phyloP scores from a whole-genome alignment of 2,797 vertebrate species.

The Spinus pinus region DNA sequence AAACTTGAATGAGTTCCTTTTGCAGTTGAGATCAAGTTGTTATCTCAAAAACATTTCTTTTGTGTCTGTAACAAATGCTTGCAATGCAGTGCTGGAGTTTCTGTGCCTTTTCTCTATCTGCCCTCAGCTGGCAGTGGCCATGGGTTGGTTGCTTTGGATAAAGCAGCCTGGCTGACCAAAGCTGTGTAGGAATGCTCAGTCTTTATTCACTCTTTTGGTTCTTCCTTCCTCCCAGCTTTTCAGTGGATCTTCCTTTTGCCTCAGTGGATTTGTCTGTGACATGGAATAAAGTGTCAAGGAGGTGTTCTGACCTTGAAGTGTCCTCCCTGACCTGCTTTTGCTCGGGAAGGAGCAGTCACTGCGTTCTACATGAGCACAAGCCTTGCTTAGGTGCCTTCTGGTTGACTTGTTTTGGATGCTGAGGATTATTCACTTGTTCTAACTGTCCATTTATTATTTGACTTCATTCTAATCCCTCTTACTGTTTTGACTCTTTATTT shows the following conservation, averaged over 20 bases:
- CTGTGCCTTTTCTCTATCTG: background rate
- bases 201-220: background rate
- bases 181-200: background rate
- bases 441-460: background rate
- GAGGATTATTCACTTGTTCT: background rate
- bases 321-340: background rate
- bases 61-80: background rate
- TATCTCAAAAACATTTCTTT: background rate
- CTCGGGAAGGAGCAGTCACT: background rate
- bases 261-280: background rate
- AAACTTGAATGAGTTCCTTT: background rate
- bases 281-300: background rate
- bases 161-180: background rate
- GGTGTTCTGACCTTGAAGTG: background rate
- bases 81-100: background rate
- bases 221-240: background rate
- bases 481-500: background rate
- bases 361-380: background rate
- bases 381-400: background rate
- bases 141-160: background rate
- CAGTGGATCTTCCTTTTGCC: background rate
- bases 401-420: background rate
- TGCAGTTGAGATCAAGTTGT: background rate
- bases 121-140: accelerated
- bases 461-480: background rate